Evolutionary conservation across 2,113 vertebrate genomes (phyloP).

Genomic region (Edolisoma coerulescens): DNA sequence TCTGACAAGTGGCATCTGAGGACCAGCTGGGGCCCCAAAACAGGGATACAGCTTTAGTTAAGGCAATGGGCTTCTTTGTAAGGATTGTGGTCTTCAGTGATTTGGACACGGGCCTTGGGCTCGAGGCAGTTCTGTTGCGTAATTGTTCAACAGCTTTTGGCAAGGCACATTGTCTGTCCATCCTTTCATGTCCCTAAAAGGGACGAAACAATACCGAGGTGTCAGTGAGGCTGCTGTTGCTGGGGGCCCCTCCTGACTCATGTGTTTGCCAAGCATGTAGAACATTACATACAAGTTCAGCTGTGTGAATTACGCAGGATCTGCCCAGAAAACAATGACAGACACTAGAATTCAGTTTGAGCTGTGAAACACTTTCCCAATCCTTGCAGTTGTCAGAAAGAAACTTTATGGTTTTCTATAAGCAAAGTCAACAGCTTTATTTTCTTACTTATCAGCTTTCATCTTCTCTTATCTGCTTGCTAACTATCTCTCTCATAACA

Average conservation of each 20-base stretch:
- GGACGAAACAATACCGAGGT: rapidly evolving
- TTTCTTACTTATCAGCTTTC: neutral
- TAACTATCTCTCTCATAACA: neutral
- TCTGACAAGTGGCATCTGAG: neutral
- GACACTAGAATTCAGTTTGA: neutral
- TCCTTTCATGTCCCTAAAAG: neutral
- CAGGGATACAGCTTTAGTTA: neutral
- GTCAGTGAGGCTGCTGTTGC: neutral
- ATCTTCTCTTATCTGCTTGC: neutral
- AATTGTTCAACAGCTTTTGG: neutral
- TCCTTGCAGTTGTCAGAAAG: neutral
- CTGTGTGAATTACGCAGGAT: neutral
- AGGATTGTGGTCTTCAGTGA: neutral
- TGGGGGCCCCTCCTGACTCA: neutral
- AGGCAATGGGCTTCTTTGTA: neutral
- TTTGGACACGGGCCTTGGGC: rapidly evolving
- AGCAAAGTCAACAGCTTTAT: neutral
- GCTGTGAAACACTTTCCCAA: neutral
- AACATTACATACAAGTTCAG: neutral
- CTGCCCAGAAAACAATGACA: neutral
- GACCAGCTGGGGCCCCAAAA: neutral
- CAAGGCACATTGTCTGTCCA: rapidly evolving
- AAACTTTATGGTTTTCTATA: neutral
- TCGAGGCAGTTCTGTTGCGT: neutral
- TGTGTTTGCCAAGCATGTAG: neutral